Percentiles rank a stretch among this genome's conserved stretches.
phyloP scores from a whole-genome alignment of 1,140 invertebrate species.

The Gonatopus flavifemur region DNA sequence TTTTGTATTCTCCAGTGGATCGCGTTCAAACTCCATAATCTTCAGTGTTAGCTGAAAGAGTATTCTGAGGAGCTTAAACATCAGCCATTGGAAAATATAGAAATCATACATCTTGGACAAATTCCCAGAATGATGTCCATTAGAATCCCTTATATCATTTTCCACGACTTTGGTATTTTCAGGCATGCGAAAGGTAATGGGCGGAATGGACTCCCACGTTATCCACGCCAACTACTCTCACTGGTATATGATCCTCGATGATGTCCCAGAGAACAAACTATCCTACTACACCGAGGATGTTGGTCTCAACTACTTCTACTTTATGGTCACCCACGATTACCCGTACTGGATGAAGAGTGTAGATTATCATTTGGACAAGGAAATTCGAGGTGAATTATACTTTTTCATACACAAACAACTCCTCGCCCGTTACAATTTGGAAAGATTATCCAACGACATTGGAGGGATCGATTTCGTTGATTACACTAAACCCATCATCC shows the following conservation, averaged over 20 bases:
- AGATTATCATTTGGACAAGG: constrained; percentile 53
- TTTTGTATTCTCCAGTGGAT: too few species aligned
- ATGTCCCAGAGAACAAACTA: constrained; percentile 35
- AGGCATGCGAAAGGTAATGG: constrained; percentile 19
- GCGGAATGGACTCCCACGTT: constrained; percentile 21
- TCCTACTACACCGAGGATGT: constrained; percentile 73
- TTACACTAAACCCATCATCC: constrained; percentile 56
- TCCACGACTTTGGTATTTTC: neutral
- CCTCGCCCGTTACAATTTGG: constrained; percentile 67
- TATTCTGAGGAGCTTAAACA: too few species aligned
- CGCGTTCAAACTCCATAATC: too few species aligned
- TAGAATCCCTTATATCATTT: neutral
- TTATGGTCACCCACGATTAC: constrained; percentile 63
- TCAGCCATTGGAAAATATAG: too few species aligned
- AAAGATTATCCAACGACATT: constrained; percentile 66
- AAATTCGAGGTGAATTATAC: constrained; percentile 66
- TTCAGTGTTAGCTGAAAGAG: too few species aligned
- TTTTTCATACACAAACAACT: constrained; percentile 65
- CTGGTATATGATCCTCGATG: constrained; percentile 43
- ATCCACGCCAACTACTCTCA: constrained; percentile 58
- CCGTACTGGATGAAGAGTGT: constrained; percentile 64
- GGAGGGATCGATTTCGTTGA: constrained; percentile 63
- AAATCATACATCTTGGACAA: neutral
- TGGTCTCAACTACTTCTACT: constrained; percentile 69
- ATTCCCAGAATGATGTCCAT: neutral